Conservation (phyloP, 2,888 invertebrate genomes). For the Phaedon cochleariae region DNA sequence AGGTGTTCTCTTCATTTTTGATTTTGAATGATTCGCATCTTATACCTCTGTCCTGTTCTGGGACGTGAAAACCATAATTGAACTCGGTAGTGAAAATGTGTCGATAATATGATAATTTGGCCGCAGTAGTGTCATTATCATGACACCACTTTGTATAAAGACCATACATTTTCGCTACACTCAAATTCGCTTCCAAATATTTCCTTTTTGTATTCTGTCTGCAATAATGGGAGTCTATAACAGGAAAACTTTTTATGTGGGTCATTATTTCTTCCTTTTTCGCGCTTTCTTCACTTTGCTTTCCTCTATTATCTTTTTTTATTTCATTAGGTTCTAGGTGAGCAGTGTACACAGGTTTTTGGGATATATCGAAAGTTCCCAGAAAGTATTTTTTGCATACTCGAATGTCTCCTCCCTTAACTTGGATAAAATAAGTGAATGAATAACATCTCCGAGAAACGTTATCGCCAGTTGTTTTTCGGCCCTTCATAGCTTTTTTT, state of each 20-base stretch:
- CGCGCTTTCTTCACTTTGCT: background rate
- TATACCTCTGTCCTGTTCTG: slow-evolving; percentile 29
- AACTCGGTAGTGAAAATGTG: slow-evolving; percentile 32
- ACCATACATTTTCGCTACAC: slow-evolving; percentile 6
- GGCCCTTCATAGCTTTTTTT: slow-evolving; percentile 12
- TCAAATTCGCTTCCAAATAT: background rate
- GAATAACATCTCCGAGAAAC: slow-evolving; percentile 9
- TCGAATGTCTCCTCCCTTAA: slow-evolving; percentile 14
- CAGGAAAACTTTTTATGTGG: slow-evolving; percentile 22
- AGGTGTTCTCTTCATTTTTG: slow-evolving; percentile 20
- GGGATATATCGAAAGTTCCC: slow-evolving; percentile 17
- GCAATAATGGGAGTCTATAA: slow-evolving; percentile 24
- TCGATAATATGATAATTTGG: slow-evolving; percentile 10
- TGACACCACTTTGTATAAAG: slow-evolving; percentile 14
- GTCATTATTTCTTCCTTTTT: slow-evolving; percentile 15
- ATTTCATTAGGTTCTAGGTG: slow-evolving; percentile 2
- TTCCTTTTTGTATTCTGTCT: slow-evolving; percentile 23
- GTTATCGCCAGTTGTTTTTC: slow-evolving; percentile 12
- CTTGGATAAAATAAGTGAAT: slow-evolving; percentile 15
- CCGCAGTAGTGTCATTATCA: background rate
- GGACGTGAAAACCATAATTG: slow-evolving; percentile 34
- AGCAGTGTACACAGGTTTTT: slow-evolving; percentile 24
- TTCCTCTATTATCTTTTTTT: slow-evolving; percentile 14
- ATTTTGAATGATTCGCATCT: slow-evolving; percentile 23
- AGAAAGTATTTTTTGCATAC: slow-evolving; percentile 19